phyloP scores from a whole-genome alignment of 2,113 vertebrate genomes.

The Indicator indicator region DNA sequence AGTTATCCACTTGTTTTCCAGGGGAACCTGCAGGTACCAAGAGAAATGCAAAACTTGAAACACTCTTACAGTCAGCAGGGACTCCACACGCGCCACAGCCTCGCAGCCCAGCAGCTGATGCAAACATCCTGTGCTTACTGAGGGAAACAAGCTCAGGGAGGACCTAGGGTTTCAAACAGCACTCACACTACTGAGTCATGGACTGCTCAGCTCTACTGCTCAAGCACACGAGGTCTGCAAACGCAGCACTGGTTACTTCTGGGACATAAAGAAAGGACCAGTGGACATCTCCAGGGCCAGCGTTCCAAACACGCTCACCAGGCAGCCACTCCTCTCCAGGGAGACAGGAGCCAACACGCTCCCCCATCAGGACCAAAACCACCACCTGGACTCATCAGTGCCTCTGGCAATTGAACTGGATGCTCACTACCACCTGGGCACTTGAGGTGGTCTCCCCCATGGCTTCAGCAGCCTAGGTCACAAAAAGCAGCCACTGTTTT shows the following conservation, averaged over 20 bases:
- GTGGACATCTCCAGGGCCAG: background rate
- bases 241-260: background rate
- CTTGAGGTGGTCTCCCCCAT: background rate
- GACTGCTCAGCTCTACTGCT: background rate
- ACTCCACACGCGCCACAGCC: background rate
- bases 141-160: background rate
- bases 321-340: too few species aligned
- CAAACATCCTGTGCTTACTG: background rate
- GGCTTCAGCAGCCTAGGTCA: background rate
- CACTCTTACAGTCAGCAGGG: background rate
- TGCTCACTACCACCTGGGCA: background rate
- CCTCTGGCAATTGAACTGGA: background rate
- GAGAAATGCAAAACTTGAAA: conserved; percentile 52
- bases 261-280: background rate
- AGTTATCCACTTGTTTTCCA: conserved; percentile 69
- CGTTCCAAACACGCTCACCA: background rate
- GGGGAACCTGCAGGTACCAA: conserved; percentile 76
- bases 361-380: background rate
- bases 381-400: background rate
- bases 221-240: background rate
- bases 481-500: background rate
- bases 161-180: rapidly evolving
- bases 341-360: rapidly evolving
- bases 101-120: background rate
- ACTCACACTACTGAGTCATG: background rate